phyloP scores from a whole-genome alignment of 92 coral and sea anemone species.

The Epizoanthus rinbou region DNA sequence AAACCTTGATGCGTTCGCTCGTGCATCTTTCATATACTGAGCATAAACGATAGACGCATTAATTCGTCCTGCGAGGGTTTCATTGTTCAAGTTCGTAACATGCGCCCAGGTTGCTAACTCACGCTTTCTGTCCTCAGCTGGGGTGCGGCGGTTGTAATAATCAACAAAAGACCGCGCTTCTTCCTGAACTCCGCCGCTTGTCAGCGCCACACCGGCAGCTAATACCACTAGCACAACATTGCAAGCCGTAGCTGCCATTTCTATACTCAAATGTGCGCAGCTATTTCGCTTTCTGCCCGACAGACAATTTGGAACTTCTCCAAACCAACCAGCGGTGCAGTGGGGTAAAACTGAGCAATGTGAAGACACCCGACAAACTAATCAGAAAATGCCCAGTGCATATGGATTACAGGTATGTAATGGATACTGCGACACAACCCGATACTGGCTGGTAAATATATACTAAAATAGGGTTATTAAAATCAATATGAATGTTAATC shows the following conservation, averaged over 20 bases:
- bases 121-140: conserved; percentile 29
- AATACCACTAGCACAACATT: background rate
- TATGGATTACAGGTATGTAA: too few relatives aligned
- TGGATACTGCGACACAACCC: too few relatives aligned
- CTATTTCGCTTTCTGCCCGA: too few relatives aligned
- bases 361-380: too few relatives aligned
- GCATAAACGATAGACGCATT: conserved; percentile 57
- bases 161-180: conserved; percentile 62
- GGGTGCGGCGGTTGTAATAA: conserved; percentile 49
- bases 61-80: conserved; percentile 54
- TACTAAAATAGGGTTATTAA: too few relatives aligned
- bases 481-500: too few relatives aligned
- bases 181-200: conserved; percentile 35
- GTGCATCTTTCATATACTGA: conserved; percentile 56
- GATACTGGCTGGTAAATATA: too few relatives aligned
- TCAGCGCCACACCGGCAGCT: background rate
- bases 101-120: conserved; percentile 64
- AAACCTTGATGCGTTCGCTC: conserved; percentile 68
- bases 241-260: background rate
- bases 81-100: conserved; percentile 73
- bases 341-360: too few relatives aligned
- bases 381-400: too few relatives aligned
- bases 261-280: too few relatives aligned
- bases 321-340: too few relatives aligned
- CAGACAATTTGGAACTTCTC: too few relatives aligned